A percentile compares a stretch with the other conserved stretches of the same genome.
These are phyloP conservation scores for Notospermus geniculatus DNA, from an alignment of 1,140 invertebrate species.

Conservation along the genomic window DNA sequence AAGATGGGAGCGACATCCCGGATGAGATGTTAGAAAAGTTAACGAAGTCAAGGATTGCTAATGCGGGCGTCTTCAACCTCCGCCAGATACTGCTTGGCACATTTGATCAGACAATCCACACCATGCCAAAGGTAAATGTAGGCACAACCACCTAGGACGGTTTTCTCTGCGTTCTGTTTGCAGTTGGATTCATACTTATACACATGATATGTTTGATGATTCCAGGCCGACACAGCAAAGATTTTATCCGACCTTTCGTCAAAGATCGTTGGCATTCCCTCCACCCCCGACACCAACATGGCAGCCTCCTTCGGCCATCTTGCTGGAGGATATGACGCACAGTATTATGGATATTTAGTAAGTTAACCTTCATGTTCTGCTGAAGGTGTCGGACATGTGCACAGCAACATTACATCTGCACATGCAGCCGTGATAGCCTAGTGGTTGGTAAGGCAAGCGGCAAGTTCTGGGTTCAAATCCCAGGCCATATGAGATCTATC, in stretches of 20 bases:
- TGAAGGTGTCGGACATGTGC: too few relatives aligned
- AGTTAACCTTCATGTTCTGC: constrained; percentile 21
- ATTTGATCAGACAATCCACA: constrained; percentile 61
- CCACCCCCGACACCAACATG: constrained; percentile 59
- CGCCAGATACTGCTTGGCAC: constrained; percentile 59
- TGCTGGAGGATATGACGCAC: constrained; percentile 61
- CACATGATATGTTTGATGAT: too few relatives aligned
- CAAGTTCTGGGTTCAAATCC: too few relatives aligned
- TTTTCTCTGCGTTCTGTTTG: too few relatives aligned
- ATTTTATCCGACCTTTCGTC: constrained; percentile 52
- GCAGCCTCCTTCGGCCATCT: constrained; percentile 61
- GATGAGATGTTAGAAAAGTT: constrained; percentile 58
- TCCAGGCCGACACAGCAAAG: constrained; percentile 55
- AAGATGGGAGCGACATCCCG: constrained; percentile 55
- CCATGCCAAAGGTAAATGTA: constrained; percentile 42
- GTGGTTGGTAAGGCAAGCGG: too few relatives aligned
- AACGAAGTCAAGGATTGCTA: constrained; percentile 56
- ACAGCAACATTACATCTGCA: too few relatives aligned
- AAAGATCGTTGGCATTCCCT: constrained; percentile 56
- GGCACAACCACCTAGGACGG: too few relatives aligned
- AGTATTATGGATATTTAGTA: constrained; percentile 64
- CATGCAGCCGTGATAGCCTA: not conserved
- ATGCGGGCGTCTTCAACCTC: constrained; percentile 59
- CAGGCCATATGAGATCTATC: too few relatives aligned
- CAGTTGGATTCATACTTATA: too few relatives aligned